These are phyloP conservation scores for Sturnira hondurensis DNA, from an alignment of 2,113 vertebrate genomes.

Conservation along the genomic window DNA sequence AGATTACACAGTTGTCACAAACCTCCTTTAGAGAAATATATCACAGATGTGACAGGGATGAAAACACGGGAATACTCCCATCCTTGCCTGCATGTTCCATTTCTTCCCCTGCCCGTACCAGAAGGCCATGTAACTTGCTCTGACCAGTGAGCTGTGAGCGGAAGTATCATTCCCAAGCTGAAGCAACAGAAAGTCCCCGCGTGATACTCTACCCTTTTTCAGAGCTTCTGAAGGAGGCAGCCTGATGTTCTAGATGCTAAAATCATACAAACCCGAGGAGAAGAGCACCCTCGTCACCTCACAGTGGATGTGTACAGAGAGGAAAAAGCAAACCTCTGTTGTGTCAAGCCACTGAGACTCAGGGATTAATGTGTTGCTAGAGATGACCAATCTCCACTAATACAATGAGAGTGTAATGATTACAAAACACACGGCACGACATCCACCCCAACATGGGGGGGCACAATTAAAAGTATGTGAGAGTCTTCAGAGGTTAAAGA, in stretches of 20 bases:
- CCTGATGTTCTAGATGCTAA: neutral
- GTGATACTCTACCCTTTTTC: neutral
- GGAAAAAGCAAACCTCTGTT: neutral
- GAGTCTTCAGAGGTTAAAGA: neutral
- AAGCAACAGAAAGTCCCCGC: neutral
- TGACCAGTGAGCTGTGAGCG: neutral
- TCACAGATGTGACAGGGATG: neutral
- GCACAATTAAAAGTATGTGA: fast-evolving
- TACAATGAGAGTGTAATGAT: neutral
- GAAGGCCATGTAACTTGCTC: neutral
- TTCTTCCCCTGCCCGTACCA: fast-evolving
- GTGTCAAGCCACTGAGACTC: neutral
- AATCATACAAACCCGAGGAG: neutral
- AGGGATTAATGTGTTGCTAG: fast-evolving
- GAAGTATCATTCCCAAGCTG: too few species aligned
- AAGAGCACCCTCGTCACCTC: fast-evolving
- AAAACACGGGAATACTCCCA: neutral
- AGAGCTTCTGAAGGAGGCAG: neutral
- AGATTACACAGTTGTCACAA: neutral
- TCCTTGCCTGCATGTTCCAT: neutral
- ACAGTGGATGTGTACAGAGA: fast-evolving
- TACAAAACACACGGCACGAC: neutral
- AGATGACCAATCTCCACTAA: neutral
- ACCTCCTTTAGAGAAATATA: neutral
- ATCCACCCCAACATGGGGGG: fast-evolving